Evolutionary conservation across 2,113 vertebrate genomes (phyloP).

Genomic region (Phylloscopus whistleri): DNA sequence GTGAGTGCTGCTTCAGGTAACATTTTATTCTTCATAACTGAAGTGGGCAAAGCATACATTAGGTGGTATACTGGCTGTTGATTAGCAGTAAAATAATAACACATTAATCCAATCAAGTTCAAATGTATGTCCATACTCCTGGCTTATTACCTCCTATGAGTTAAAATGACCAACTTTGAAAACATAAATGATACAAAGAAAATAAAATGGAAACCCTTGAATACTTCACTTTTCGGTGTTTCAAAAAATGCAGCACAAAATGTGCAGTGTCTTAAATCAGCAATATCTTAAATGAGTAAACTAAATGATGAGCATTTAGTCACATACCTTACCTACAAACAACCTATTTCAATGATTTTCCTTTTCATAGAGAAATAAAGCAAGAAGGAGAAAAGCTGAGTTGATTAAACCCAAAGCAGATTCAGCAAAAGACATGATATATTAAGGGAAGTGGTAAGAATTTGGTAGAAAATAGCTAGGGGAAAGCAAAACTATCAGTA

Average conservation of each 20-base stretch:
- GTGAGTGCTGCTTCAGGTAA: not conserved
- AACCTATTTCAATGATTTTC: not conserved
- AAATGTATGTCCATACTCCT: not conserved
- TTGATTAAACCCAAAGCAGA: not conserved
- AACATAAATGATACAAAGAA: not conserved
- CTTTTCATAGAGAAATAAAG: not conserved
- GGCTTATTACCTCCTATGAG: not conserved
- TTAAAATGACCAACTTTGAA: not conserved
- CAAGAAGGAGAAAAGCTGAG: not conserved
- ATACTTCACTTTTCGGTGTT: not conserved
- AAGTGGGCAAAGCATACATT: not conserved
- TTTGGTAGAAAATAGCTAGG: not conserved
- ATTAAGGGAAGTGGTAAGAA: not conserved
- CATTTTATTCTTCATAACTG: fast-evolving
- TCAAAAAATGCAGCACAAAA: not conserved
- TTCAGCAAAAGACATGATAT: not conserved
- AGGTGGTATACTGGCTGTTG: not conserved
- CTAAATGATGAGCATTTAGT: not conserved
- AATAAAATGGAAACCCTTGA: not conserved
- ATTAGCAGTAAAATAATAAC: not conserved
- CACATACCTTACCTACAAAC: not conserved
- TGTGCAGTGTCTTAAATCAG: not conserved
- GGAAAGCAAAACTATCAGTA: not conserved
- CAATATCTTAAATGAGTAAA: not conserved
- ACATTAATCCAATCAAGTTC: not conserved